A percentile compares a stretch with the other conserved stretches of the same genome.
Evolutionary conservation across 2,113 vertebrate genomes (phyloP).

Genomic region (Kryptolebias marmoratus): DNA sequence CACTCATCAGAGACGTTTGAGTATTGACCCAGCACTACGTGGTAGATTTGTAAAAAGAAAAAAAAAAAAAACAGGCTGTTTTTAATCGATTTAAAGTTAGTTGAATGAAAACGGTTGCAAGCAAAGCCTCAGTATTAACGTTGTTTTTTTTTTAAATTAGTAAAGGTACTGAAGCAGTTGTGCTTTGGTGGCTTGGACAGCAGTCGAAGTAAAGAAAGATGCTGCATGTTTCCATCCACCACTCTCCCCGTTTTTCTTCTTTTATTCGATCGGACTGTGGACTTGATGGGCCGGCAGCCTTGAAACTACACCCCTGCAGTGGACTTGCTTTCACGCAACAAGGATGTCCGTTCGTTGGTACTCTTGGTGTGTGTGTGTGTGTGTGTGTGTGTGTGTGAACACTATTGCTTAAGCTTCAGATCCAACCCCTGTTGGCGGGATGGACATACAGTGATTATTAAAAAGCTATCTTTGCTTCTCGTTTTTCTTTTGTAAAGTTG

Average conservation of each 20-base stretch:
- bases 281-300: constrained; percentile 70
- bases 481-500: constrained; percentile 63
- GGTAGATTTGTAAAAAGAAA: constrained; percentile 1
- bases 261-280: constrained; percentile 55
- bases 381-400: constrained; percentile 50
- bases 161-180: constrained; percentile 65
- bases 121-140: constrained; percentile 56
- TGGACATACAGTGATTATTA: constrained; percentile 68
- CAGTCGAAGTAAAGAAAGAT: constrained; percentile 23
- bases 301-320: constrained; percentile 69
- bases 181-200: constrained; percentile 40
- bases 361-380: constrained; percentile 26
- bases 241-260: constrained; percentile 15
- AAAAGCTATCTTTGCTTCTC: constrained; percentile 70
- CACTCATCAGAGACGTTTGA: constrained; percentile 14
- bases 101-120: constrained; percentile 8
- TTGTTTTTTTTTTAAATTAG: constrained; percentile 55
- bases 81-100: too few species aligned
- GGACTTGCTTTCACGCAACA: constrained; percentile 67
- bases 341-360: constrained; percentile 72
- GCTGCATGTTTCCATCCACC: constrained; percentile 49
- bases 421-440: constrained; percentile 63
- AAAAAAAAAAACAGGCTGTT: constrained; percentile 22
- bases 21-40: constrained; percentile 28
- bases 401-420: constrained; percentile 71